phyloP scores from a whole-genome alignment of 2,888 invertebrate species.

The Isotomurus palustris region DNA sequence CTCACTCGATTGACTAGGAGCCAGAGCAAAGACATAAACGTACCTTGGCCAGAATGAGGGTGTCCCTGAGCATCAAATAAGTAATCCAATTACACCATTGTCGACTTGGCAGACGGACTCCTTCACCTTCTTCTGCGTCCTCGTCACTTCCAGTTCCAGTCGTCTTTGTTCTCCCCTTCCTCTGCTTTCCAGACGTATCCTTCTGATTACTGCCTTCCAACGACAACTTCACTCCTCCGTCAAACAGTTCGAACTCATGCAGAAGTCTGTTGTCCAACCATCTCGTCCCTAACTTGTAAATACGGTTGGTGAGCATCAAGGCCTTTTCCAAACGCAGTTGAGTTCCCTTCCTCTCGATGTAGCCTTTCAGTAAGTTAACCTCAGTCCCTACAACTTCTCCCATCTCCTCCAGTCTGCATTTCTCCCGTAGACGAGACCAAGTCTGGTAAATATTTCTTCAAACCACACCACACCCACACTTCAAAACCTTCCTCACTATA shows the following conservation, averaged over 20 bases:
- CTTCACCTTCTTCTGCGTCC: slow-evolving; percentile 20
- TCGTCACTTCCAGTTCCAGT: not conserved
- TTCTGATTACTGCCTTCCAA: not conserved
- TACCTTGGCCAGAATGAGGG: slow-evolving; percentile 43
- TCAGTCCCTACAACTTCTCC: slow-evolving; percentile 21
- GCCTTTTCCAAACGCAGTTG: slow-evolving; percentile 42
- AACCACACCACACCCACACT: not conserved
- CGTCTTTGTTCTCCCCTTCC: slow-evolving; percentile 13
- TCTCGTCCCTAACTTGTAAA: slow-evolving; percentile 33
- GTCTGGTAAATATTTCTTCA: slow-evolving; percentile 18
- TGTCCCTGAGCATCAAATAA: slow-evolving; percentile 39
- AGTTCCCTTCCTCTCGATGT: slow-evolving; percentile 35
- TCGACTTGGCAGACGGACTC: slow-evolving; percentile 38
- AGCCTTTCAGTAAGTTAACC: slow-evolving; percentile 26
- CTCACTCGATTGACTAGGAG: too few relatives aligned
- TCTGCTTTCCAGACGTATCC: slow-evolving; percentile 1
- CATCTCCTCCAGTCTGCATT: slow-evolving; percentile 7
- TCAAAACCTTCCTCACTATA: not conserved
- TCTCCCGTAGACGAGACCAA: slow-evolving; percentile 8
- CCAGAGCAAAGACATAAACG: not conserved
- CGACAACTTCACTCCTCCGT: slow-evolving; percentile 8
- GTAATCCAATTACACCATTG: slow-evolving; percentile 44
- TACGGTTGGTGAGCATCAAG: slow-evolving; percentile 36
- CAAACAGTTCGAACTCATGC: slow-evolving; percentile 25
- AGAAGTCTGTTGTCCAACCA: slow-evolving; percentile 39